Evolutionary conservation across 1,140 invertebrate genomes (phyloP), one percentile per base, ranked within the genome.

Genomic region (Delia radicum): DNA sequence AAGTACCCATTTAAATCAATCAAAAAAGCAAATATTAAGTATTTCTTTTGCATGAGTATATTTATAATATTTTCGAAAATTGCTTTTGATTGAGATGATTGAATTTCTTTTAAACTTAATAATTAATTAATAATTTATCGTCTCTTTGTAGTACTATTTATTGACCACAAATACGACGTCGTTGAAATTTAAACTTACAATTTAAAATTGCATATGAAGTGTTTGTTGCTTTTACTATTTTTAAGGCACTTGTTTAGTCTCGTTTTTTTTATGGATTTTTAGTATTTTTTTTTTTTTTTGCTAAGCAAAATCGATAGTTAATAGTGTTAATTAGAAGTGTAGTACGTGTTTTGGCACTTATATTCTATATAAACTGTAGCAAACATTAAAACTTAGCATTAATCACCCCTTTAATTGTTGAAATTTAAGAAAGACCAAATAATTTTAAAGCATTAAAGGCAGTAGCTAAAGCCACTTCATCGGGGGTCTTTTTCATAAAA

Each of bases 371-470:
- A 65, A 65, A 63, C 61, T 63, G 27, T 31, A 29, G 6, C 13
- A 15, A 10, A 42, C 12, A 13, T 15, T 15, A 42, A 55, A 55
- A 55, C 48, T 55, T 21, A 55, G n/a, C 46, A 55, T 55, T 18
- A 69, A 65, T 29, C 61, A 65, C 62, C 62, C 28, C 62, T 65
- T 65, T 65, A 37, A 69, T 8, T 4, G 18, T 6, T 27, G 65
- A 0, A 29, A 67, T 73, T 89, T 93, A 91, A 84, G 92, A 94
- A 72, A 98, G 88, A 27, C 95, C 95, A 87, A 98, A 98, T 15
- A 98, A 85, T 88, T 96, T 96, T 33, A 97, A 89, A 75, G 96
- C 96, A 88, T 97, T 98, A 82, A 96, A 96, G 69, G 96, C 95
- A 10, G 96, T 97, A 42, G 94, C 92, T 74, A 97, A 87, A 1